Base-by-base conservation (phyloP, 2,797 vertebrate genomes). In the Alosa sapidissima region DNA sequence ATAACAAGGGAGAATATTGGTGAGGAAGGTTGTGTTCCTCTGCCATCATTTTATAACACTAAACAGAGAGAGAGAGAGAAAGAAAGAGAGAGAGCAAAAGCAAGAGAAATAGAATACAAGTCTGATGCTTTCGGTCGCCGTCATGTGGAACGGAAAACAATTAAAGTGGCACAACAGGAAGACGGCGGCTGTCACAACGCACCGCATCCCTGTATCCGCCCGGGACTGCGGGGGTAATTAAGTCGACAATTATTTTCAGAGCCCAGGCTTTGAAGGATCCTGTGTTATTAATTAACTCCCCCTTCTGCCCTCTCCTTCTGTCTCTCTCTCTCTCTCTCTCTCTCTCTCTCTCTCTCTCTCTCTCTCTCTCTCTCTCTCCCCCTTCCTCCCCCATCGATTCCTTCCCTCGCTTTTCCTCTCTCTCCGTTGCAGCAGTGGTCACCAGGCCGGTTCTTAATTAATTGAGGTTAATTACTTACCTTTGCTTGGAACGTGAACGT, bases 211-310 rank as follows among this genome's bases (percentile, higher is more conserved):
- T 81, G 45, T 81, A 81, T 82, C 68, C 48, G 58, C 24, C 49
- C 85, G 72, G 81, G 62, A 52, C 55, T 82, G 81, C 84, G 78
- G 62, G 85, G 45, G 81, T 81, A 87, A 89, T 88, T 85, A 82
- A 81, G 85, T 84, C 41, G 16, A 55, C 84, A 41, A 82, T 81
- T 83, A 48, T 58, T 82, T 84, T 82, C 82, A 83, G 86, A 8
- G 9, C 51, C 85, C 78, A 86, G 78, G 84, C 65, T 82, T 85
- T 72, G 68, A 82, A 55, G 72, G 81, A 84, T 48, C 48, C 81
- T 52, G 83, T 45, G 75, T 83, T 75, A 85, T 84, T 88, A 86
- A 86, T 86, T 88, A 86, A 82, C 41, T 82, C 19, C 6, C n/a
- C 82, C 21, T 60, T 9, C 41, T 41, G 49, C 5, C 65, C 65